Evolutionary conservation across 2,797 vertebrate species (phyloP).

Genomic region (Spinus pinus): DNA sequence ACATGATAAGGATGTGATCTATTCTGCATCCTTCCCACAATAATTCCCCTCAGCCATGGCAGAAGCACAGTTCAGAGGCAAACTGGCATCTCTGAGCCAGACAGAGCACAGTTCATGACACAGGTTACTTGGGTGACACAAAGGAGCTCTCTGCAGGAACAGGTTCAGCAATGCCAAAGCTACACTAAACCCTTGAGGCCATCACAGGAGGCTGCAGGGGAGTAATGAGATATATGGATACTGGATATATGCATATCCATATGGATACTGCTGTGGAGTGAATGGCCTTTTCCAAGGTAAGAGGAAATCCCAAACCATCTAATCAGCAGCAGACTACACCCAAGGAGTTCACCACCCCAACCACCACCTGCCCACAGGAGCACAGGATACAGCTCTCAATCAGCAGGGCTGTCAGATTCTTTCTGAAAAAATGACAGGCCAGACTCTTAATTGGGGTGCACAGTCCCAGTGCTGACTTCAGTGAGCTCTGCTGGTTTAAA

Average conservation of each 20-base stretch:
- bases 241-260: background rate
- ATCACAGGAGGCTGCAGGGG: background rate
- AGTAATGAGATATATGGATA: background rate
- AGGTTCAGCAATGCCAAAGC: background rate
- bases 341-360: background rate
- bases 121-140: background rate
- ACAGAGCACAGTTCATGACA: background rate
- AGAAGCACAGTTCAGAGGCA: background rate
- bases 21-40: background rate
- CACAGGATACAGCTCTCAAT: background rate
- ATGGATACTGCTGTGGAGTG: background rate
- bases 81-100: background rate
- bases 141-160: background rate
- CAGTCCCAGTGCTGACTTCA: background rate
- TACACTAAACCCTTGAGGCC: background rate
- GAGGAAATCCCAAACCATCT: background rate
- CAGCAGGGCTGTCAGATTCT: background rate
- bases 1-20: background rate
- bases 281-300: background rate
- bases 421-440: background rate
- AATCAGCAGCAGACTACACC: background rate
- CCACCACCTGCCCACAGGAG: background rate
- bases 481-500: background rate
- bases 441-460: background rate
- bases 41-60: background rate